Evolutionary conservation across 2,113 vertebrate species (phyloP).

Genomic region (Piprites chloris): DNA sequence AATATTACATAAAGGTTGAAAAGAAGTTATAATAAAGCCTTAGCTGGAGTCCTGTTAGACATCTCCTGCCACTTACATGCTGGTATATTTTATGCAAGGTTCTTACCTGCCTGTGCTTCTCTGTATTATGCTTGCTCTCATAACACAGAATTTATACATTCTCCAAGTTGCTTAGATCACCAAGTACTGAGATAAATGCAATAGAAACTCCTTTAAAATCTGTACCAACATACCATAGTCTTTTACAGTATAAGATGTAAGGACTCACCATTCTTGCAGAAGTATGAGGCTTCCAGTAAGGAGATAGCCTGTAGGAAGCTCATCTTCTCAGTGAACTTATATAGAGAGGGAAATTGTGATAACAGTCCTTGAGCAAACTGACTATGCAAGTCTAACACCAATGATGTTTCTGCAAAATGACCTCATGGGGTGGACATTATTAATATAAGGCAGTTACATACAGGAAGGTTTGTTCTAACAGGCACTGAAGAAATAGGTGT

Average conservation of each 20-base stretch:
- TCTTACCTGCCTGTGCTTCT: background rate
- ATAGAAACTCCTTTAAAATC: background rate
- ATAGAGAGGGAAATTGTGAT: background rate
- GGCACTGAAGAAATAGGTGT: background rate
- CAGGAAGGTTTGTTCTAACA: background rate
- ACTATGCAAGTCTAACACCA: background rate
- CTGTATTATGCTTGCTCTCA: background rate
- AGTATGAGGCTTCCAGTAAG: background rate
- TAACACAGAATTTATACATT: background rate
- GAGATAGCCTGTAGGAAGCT: background rate
- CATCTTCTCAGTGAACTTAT: background rate
- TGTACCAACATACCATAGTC: background rate
- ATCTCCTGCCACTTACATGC: background rate
- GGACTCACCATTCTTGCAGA: conserved; percentile 53
- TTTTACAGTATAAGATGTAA: background rate
- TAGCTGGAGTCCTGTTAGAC: background rate
- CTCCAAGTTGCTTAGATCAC: background rate
- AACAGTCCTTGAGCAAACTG: conserved; percentile 5
- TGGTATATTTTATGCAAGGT: background rate
- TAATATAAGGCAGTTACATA: background rate
- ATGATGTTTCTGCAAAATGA: conserved; percentile 16
- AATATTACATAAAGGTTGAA: background rate
- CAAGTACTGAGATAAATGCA: background rate
- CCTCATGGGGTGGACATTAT: background rate
- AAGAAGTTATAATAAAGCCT: background rate